Base-by-base conservation (phyloP, 2,113 vertebrate species). In the Damaliscus lunatus region DNA sequence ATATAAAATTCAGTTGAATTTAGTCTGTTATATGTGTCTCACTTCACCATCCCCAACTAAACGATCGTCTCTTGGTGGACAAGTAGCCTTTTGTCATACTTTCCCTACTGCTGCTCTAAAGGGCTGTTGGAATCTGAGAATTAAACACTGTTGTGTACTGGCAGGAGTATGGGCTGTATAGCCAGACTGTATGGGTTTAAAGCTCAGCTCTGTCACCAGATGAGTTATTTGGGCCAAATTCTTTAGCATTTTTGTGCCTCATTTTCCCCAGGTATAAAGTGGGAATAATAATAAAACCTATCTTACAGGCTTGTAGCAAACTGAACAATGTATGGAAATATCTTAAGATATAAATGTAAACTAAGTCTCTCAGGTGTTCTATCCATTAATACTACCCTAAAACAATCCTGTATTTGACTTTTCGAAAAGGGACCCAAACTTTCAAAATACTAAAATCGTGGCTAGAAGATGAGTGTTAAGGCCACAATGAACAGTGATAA, bases 1-100 rank as follows among this genome's bases (percentile, higher is more conserved):
- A 62, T 77, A 77, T 55, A 92, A 89, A 89, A 89, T 92, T 88
- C 25, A 87, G 17, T 94, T 92, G 84, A 83, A 88, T 78, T 91
- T 91, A 86, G 43, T 82, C 17, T 93, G 3, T 40, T 64, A 46
- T 15, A 40, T 52, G 50, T 92, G 48, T 59, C 57, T 92, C 43
- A 67, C 9, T 91, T 95, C 5, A 43, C 36, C 17, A 67, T 59
- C 23, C 15, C 40, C 86, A 95, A 8, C 31, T 33, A 36, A 90
- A 27, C 60, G n/a, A 50, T 64, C 5, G 10, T 88, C 31, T 27
- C 5, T 95, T 48, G 86, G 55, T 92, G 29, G 29, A 2, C 78
- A 25, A 71, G 48, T 87, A 27, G 23, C 13, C 25, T 60, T 93
- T 60, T 88, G 27, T n/a, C 78, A 90, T 89, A 52, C 55, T 93